Evolutionary conservation across 37 sponge, comb jelly and placozoan species (phyloP).

Genomic region (Chondrosia reniformis): DNA sequence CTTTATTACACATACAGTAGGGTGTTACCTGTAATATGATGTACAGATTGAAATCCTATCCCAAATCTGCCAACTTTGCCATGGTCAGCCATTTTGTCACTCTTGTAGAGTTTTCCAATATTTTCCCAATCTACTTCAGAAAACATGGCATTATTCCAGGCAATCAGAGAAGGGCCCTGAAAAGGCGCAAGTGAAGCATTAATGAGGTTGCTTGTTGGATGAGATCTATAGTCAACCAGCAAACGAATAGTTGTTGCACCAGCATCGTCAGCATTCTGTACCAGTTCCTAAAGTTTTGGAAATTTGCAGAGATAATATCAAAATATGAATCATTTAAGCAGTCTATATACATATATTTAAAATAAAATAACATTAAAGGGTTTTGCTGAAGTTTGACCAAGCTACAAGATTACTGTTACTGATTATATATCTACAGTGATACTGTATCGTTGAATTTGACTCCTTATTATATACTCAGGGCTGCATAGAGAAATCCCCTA

Average conservation of each 20-base stretch:
- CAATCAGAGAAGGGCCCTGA: conserved; percentile 74
- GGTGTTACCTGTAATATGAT: conserved; percentile 85
- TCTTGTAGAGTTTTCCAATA: conserved; percentile 54
- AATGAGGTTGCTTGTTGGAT: neutral
- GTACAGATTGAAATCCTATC: conserved; percentile 80
- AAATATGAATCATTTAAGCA: no score
- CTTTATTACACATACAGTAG: conserved; percentile 10
- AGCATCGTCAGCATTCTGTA: conserved; percentile 28
- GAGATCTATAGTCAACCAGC: conserved; percentile 1
- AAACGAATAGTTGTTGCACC: neutral
- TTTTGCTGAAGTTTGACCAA: no score
- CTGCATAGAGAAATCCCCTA: no score
- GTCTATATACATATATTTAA: no score
- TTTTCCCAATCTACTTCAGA: conserved; percentile 71
- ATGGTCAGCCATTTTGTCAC: conserved; percentile 57
- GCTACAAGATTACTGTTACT: no score
- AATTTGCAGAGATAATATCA: no score
- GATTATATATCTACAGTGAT: no score
- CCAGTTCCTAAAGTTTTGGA: conserved; percentile 1
- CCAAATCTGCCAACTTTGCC: conserved; percentile 82
- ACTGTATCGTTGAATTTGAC: no score
- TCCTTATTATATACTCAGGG: no score
- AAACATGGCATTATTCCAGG: conserved; percentile 71
- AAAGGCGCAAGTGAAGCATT: neutral
- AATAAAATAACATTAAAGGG: no score